Evolutionary conservation across 2,113 vertebrate species (phyloP).

Genomic region (Stomatorhinus ivindoensis): DNA sequence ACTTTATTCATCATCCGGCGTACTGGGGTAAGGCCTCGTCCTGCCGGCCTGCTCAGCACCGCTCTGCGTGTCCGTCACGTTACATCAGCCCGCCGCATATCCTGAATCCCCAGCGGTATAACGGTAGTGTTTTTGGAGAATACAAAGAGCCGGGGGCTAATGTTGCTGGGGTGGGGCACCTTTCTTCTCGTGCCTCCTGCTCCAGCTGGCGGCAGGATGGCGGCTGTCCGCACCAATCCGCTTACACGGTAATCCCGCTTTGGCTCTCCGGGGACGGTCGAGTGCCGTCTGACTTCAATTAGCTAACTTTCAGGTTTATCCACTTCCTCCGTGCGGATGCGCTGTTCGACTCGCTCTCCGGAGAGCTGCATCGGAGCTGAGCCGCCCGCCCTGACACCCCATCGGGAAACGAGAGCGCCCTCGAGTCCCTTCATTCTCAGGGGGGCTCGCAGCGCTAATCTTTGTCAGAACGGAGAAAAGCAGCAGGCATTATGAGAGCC

Average conservation of each 20-base stretch:
- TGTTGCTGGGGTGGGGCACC: background rate
- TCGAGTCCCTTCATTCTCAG: background rate
- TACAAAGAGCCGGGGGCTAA: background rate
- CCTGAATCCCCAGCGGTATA: background rate
- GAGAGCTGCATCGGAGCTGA: background rate
- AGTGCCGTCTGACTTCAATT: background rate
- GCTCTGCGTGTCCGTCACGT: background rate
- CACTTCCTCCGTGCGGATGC: background rate
- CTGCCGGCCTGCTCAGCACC: background rate
- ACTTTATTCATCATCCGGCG: background rate
- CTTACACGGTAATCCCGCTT: background rate
- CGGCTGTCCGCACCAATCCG: background rate
- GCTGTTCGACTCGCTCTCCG: background rate
- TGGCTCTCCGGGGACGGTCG: background rate
- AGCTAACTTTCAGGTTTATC: constrained; percentile 6
- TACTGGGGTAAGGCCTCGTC: background rate
- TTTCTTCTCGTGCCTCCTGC: background rate
- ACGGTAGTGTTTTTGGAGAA: background rate
- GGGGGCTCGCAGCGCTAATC: background rate
- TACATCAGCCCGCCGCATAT: background rate
- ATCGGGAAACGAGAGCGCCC: background rate
- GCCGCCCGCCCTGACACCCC: background rate
- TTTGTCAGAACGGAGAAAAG: background rate
- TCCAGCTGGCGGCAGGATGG: background rate
- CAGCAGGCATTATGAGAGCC: background rate